Evolutionary conservation across 2,113 vertebrate species (phyloP), one percentile per base, ranked within the genome.

Genomic region (Rhinichthys klamathensis): DNA sequence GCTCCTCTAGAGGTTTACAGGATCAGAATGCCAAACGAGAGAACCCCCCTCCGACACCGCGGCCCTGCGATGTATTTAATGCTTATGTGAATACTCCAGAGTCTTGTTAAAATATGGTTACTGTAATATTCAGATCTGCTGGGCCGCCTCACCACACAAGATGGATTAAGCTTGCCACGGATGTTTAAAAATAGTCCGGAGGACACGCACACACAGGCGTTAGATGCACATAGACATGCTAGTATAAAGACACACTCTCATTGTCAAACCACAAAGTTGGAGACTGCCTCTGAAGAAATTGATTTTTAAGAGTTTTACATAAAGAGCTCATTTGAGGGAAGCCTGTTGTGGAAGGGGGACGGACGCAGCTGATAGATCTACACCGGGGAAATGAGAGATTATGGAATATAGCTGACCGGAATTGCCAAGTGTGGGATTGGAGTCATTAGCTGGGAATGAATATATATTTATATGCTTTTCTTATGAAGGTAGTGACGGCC

Each of bases 171-270:
- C 86, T 90, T 93, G 89, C 88, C 88, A 87, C 60, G 87, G 85
- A 85, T 90, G 90, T 92, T 92, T 94, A 93, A 93, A 93, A 92
- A 93, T 92, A 93, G 90, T 87, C n/a, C n/a, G 4, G n/a, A 80
- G 46, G 23, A 83, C 73, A 69, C 56, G 27, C 61, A 77, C 80
- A 73, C 61, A 65, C 49, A 65, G 38, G 61, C 72, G 15, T 56
- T 23, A 65, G 82, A 69, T 73, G 73, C 54, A 77, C 72, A 77
- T 63, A 77, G 15, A 76, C 41, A 54, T 44, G 6, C 82, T 38
- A 16, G 63, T 46, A 67, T 25, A 10, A 38, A 72, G 6, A 63
- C 41, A 35, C n/a, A n/a, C 32, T 25, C 41, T 63, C 77, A 82
- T 27, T 38, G 49, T 73, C 67, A 83, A 38, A 30, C 18, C 67